Conservation (phyloP, 2,797 vertebrate species). For the Sebastolobus altivelis region DNA sequence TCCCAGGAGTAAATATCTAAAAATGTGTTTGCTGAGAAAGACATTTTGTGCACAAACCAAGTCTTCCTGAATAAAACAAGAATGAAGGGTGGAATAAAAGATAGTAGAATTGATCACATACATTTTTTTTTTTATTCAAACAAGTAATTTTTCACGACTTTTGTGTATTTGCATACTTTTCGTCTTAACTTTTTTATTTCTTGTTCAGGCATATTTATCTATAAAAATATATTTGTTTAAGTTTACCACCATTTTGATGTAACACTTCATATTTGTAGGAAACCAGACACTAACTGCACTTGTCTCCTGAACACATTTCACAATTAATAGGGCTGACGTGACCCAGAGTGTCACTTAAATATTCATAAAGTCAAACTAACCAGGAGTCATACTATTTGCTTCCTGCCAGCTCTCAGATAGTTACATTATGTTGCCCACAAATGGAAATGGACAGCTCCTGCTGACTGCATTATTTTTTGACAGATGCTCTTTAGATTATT, state of each 20-base stretch:
- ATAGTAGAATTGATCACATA: neutral
- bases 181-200: neutral
- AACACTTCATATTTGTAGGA: neutral
- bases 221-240: neutral
- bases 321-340: slow-evolving; percentile 42
- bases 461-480: slow-evolving; percentile 70
- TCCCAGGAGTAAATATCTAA: slow-evolving; percentile 7
- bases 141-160: neutral
- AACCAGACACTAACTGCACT: neutral
- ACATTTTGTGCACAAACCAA: neutral
- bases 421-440: slow-evolving; percentile 60
- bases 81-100: neutral
- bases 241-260: slow-evolving; percentile 13
- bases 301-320: slow-evolving; percentile 25
- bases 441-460: slow-evolving; percentile 72
- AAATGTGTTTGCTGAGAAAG: neutral
- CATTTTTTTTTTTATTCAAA: too few species aligned
- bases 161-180: neutral
- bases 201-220: neutral
- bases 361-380: slow-evolving; percentile 63
- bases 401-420: slow-evolving; percentile 45
- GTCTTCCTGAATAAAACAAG: neutral
- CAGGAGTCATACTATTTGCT: slow-evolving; percentile 41
- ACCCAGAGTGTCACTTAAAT: slow-evolving; percentile 41
- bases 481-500: slow-evolving; percentile 76